These are phyloP conservation scores for Zoanthus gigantus DNA, from an alignment of 92 coral and sea anemone genomes.

Conservation along the genomic window DNA sequence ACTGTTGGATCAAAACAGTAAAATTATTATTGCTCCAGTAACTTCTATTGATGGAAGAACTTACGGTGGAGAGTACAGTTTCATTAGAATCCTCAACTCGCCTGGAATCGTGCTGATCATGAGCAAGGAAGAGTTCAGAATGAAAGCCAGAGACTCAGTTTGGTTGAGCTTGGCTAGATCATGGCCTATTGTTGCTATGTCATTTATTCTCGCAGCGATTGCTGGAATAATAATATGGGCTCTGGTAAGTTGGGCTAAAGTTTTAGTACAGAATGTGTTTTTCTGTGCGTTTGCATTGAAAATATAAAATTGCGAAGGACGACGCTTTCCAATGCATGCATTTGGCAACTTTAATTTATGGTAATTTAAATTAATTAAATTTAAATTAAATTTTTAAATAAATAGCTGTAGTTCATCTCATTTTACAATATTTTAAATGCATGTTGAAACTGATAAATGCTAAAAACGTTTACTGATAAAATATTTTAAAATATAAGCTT, in stretches of 20 bases:
- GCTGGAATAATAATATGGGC: constrained; percentile 68
- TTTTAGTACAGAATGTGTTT: background rate
- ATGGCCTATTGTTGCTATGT: constrained; percentile 44
- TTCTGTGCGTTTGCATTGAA: background rate
- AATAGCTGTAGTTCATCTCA: too few species aligned
- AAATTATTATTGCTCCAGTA: constrained; percentile 4
- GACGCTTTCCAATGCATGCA: too few species aligned
- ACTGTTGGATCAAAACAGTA: background rate
- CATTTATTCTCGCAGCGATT: constrained; percentile 40
- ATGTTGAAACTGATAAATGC: too few species aligned
- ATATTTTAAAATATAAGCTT: too few species aligned
- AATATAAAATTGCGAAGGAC: background rate
- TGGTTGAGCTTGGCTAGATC: constrained; percentile 31
- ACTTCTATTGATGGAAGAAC: constrained; percentile 24
- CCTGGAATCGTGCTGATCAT: constrained; percentile 40
- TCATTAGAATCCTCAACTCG: constrained; percentile 7
- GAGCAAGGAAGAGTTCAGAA: constrained; percentile 24
- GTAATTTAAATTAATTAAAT: too few species aligned
- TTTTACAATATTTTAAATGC: too few species aligned
- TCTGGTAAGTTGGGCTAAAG: constrained; percentile 37
- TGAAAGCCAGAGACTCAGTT: constrained; percentile 37
- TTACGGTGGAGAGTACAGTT: constrained; percentile 16
- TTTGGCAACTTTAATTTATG: too few species aligned
- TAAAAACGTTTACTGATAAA: too few species aligned
- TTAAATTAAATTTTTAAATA: too few species aligned